Base-by-base conservation (phyloP, 2,888 invertebrate genomes). In the Hecatera dysodea region DNA sequence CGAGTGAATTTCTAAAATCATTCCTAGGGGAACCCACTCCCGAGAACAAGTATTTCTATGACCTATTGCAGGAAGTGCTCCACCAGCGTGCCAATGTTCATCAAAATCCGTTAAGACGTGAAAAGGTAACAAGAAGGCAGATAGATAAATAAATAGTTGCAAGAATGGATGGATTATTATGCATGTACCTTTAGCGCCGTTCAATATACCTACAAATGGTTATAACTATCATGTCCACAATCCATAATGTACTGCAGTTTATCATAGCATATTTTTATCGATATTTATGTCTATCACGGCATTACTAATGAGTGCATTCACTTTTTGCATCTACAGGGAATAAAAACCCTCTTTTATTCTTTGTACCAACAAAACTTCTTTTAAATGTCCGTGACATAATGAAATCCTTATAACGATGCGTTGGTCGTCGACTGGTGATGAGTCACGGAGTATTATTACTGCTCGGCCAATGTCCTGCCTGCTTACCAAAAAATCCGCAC, bases 401-500 rank as follows among this genome's bases (percentile, higher is more conserved):
- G 33, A 66, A 65, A 65, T 79, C 62, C 67, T 67, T 77, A 68
- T 62, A 62, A 24, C 56, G 69, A 56, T 39, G 60, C 80, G 62
- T 60, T 71, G 71, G 77, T 61, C 65, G 60, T 11, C 33, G 57
- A 46, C 22, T 55, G 59, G 42, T 72, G 78, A 78, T 73, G 78
- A 78, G 46, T 69, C 80, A 69, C 55, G 12, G 57, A 50, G 29
- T 72, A 63, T 69, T 75, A 79, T 75, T 75, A 72, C 15, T 48
- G 55, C 5, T 42, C 61, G 71, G 62, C 68, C 72, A 65, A 75
- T 70, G 73, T 73, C 73, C 70, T 83, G 60, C 73, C 70, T 83
- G 60, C 74, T 72, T 50, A 72, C 52, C 64, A 83, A 85, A 81
- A 83, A 82, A 84, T 85, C 84, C 63, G 66, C 67, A 78, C 63